Base-by-base conservation (phyloP, 2,888 invertebrate genomes). In the Cataglyphis cursor region DNA sequence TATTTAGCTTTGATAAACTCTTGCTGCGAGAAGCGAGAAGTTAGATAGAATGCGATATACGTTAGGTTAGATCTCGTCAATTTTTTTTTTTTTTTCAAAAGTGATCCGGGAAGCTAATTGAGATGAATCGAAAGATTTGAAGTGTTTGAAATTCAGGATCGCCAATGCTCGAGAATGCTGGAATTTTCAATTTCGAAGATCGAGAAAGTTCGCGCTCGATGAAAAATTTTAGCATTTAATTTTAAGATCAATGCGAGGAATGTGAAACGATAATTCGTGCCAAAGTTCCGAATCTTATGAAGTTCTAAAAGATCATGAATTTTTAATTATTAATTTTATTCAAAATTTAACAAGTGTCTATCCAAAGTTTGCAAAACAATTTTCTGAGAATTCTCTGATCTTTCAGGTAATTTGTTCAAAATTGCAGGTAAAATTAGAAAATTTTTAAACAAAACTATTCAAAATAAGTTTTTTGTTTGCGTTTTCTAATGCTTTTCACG, bases 121-220 rank as follows among this genome's bases (percentile, higher is more conserved):
- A 41, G 38, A 24, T 18, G 24, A 59, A 59, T 59, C 65, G 18
- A 1, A 8, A 70, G 21, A 44, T 4, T 68, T 24, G 1, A 15
- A 44, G 44, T 44, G 35, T 24, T 44, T 24, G 18, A 10, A 21
- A 21, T 57, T 66, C 1, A 31, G 21, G 2, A n/a, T 18, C 35
- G 8, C 38, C 54, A 12, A 28, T 18, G 44, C 10, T 28, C 31
- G 15, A 28, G 1, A 21, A n/a, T n/a, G n/a, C n/a, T 21, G 51
- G 38, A 75, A 76, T 54, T 65, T 74, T 8, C 3, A 74, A 62
- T 74, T 48, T 74, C 18, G 21, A n/a, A 18, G 21, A 61, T 28
- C 18, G n/a, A 41, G 61, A 24, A 57, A 31, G 28, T 18, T 38
- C 10, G 38, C 38, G 62, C 41, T 5, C 31, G 24, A 31, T 18